phyloP scores from a whole-genome alignment of 1,140 invertebrate genomes.

The Venustaconcha ellipsiformis region DNA sequence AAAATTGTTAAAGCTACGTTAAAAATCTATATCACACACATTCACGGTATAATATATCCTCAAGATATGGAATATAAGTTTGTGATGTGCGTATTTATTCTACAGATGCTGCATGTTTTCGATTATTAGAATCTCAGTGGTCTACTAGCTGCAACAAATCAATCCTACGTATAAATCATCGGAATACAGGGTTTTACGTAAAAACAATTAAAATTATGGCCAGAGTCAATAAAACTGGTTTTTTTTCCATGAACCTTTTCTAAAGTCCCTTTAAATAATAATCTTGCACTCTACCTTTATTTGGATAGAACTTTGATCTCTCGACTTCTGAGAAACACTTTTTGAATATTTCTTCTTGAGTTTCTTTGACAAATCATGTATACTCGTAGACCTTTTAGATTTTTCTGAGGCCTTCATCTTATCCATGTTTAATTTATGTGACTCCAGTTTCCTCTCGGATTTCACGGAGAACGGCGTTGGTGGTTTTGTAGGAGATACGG shows the following conservation, averaged over 20 bases:
- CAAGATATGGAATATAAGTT: too few relatives aligned
- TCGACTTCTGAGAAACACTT: conserved; percentile 32
- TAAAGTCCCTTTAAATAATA: not conserved
- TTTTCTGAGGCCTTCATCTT: conserved; percentile 39
- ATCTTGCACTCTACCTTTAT: conserved; percentile 9
- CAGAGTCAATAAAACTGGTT: not conserved
- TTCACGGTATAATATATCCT: too few relatives aligned
- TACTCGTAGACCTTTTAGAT: conserved; percentile 56
- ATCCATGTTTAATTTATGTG: not conserved
- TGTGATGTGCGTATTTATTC: too few relatives aligned
- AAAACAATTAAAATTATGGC: not conserved
- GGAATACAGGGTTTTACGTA: too few relatives aligned
- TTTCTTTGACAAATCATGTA: conserved; percentile 53
- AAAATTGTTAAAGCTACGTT: too few relatives aligned
- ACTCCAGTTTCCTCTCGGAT: conserved; percentile 6
- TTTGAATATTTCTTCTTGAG: conserved; percentile 61
- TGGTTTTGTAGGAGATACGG: conserved; percentile 9
- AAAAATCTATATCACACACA: too few relatives aligned
- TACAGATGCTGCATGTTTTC: too few relatives aligned
- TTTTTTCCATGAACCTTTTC: not conserved
- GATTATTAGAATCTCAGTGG: too few relatives aligned
- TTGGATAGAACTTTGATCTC: conserved; percentile 31
- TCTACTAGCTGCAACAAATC: too few relatives aligned
- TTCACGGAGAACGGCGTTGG: conserved; percentile 1
- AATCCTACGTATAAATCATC: too few relatives aligned